Conservation (phyloP, 1,140 invertebrate genomes). For the Ridgeia piscesae region DNA sequence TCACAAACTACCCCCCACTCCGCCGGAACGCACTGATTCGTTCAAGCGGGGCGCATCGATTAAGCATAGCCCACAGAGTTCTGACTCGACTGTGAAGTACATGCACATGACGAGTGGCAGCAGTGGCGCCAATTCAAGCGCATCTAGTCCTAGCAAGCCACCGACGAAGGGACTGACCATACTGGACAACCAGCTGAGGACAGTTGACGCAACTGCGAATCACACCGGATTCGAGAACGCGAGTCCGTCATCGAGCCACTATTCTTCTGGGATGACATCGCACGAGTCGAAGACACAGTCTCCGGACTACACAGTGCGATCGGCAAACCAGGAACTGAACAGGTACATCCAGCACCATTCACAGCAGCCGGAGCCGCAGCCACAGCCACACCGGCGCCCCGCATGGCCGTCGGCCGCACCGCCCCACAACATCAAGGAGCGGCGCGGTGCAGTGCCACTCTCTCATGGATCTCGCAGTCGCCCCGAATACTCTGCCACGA, state of each 20-base stretch:
- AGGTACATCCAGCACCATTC: neutral
- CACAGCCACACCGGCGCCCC: constrained; percentile 9
- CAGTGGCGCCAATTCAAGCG: constrained; percentile 8
- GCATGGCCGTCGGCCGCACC: neutral
- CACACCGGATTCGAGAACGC: neutral
- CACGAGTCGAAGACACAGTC: neutral
- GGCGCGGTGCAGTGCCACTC: neutral
- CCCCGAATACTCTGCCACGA: neutral
- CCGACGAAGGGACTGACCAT: neutral
- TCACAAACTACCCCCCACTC: constrained; percentile 30
- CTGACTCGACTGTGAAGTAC: constrained; percentile 3
- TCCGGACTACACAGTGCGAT: neutral
- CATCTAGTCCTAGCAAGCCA: constrained; percentile 31
- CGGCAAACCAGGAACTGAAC: neutral
- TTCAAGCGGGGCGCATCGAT: constrained; percentile 37
- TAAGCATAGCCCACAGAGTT: constrained; percentile 39
- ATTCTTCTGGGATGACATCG: neutral
- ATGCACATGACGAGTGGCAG: neutral
- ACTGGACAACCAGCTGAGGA: neutral
- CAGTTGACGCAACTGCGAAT: neutral
- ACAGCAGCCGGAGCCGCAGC: neutral
- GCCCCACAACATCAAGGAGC: constrained; percentile 7
- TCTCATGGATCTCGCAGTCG: neutral
- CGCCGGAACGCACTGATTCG: constrained; percentile 39
- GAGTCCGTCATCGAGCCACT: neutral